Conservation (phyloP, 1,140 invertebrate species). For the Drosophila arawakana region DNA sequence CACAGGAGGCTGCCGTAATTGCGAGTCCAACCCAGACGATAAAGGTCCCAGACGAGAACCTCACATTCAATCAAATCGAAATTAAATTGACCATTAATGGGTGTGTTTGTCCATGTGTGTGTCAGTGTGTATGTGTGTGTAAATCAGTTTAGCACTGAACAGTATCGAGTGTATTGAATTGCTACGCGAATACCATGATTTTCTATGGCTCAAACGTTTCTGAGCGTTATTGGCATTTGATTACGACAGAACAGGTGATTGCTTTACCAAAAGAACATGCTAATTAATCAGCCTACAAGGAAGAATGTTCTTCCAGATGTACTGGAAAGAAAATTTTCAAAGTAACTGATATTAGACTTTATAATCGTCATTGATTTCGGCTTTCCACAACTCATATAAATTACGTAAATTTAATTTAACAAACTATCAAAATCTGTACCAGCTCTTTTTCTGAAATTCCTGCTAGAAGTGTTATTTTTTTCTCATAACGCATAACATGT, state of each 20-base stretch:
- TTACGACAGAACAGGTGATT: conserved; percentile 26
- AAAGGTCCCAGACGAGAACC: conserved; percentile 22
- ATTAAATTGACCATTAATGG: conserved; percentile 83
- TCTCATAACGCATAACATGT: too few relatives aligned
- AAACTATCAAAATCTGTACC: too few relatives aligned
- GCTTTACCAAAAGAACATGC: conserved; percentile 1
- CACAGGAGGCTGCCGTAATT: conserved; percentile 74
- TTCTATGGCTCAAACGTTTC: conserved; percentile 35
- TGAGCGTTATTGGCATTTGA: conserved; percentile 60
- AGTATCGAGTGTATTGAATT: conserved; percentile 50
- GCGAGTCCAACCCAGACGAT: conserved; percentile 52
- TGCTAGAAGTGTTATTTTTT: too few relatives aligned
- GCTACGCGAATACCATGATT: conserved; percentile 26
- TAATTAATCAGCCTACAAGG: neutral
- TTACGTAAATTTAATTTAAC: too few relatives aligned
- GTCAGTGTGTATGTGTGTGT: conserved; percentile 34
- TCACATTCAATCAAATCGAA: conserved; percentile 72
- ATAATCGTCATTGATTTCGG: too few relatives aligned
- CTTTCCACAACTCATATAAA: too few relatives aligned
- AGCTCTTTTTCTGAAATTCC: too few relatives aligned
- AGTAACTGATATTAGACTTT: too few relatives aligned
- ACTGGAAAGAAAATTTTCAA: too few relatives aligned
- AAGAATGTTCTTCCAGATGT: too few relatives aligned
- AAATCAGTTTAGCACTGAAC: conserved; percentile 13
- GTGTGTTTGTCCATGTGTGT: conserved; percentile 24